Evolutionary conservation across 2,888 invertebrate genomes (phyloP).

Genomic region (Lasioglossum oenotherae): DNA sequence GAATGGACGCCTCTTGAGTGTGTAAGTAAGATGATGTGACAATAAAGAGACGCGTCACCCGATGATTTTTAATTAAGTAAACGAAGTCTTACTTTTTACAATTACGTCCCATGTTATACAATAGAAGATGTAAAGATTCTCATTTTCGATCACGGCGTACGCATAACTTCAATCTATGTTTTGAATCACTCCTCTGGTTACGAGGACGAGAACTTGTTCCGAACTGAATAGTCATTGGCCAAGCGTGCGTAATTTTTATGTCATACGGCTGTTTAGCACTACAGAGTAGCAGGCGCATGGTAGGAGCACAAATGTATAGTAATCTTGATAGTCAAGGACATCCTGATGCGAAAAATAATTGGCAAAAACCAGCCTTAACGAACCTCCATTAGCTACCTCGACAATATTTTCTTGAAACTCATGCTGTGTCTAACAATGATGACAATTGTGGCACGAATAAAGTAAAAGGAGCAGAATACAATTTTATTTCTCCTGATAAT

Average conservation of each 20-base stretch:
- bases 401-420: background rate
- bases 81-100: background rate
- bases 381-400: background rate
- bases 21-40: background rate
- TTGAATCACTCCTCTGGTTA: background rate
- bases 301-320: background rate
- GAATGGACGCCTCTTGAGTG: background rate
- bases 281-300: background rate
- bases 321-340: slow-evolving; percentile 37
- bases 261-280: background rate
- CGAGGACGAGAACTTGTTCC: background rate
- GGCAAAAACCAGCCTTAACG: background rate
- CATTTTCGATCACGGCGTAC: background rate
- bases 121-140: background rate
- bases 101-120: background rate
- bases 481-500: background rate
- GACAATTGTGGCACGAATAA: background rate
- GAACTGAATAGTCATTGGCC: background rate
- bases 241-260: background rate
- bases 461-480: background rate
- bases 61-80: background rate
- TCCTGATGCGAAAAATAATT: slow-evolving; percentile 5
- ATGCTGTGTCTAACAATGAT: background rate
- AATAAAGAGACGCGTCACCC: background rate
- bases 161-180: background rate